Base-by-base conservation (phyloP, 2,797 vertebrate genomes). In the Lagorchestes hirsutus region DNA sequence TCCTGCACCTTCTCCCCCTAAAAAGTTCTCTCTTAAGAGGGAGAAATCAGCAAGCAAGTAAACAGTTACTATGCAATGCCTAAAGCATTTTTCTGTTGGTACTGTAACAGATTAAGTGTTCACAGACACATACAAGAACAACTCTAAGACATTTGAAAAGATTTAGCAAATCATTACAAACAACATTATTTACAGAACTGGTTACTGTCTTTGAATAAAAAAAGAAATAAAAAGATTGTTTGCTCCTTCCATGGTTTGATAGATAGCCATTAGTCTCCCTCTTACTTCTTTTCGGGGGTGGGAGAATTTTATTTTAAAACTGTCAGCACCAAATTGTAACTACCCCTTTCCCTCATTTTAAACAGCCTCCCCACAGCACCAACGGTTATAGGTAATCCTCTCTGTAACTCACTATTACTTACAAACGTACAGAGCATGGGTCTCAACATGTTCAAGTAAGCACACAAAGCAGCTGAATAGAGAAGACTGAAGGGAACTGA, bases 371-470 rank as follows among this genome's bases (percentile, higher is more conserved):
- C 27, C 93, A 94, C 24, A 96, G 62, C 54, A 96, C 96, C 93
- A 82, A 92, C n/a, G 95, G 90, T 50, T 46, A 93, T 55, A 93
- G 40, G 67, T 55, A 96, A 97, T 94, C 93, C 91, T 55, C 62
- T 96, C 95, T 95, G 93, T 93, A 94, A 94, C 92, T 96, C 92
- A 46, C 92, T 96, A 87, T n/a, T 92, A 96, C 91, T 95, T 92
- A 97, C 22, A 94, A 91, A 97, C 95, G 62, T 94, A 95, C 92
- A 98, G 97, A 98, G 95, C 92, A 97, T 96, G 91, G 31, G 93
- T 98, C 96, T 98, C 97, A 93, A 97, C 96, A 97, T 97, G 92
- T 97, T 96, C 74, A 55, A 97, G 97, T 97, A 97, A 98, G 97
- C 95, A 97, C 93, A 67, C 94, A 95, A 96, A 97, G n/a, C 34